These are phyloP conservation scores for Bombus affinis DNA, from an alignment of 1,140 invertebrate genomes.

Conservation along the genomic window DNA sequence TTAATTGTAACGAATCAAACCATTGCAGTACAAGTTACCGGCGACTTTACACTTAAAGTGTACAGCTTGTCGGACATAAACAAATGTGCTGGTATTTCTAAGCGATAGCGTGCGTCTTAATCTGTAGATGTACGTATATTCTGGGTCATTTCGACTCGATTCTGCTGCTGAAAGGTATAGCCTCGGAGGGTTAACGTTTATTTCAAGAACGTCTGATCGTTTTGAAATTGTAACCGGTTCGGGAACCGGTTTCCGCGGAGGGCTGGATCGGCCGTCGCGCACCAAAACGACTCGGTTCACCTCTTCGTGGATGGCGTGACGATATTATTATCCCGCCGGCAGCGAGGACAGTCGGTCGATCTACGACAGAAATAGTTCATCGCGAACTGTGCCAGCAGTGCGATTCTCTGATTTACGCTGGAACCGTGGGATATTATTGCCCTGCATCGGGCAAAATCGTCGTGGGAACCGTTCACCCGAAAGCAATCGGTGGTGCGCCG, in stretches of 20 bases:
- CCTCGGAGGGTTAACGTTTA: neutral
- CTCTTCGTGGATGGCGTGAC: slow-evolving; percentile 6
- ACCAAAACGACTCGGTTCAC: neutral
- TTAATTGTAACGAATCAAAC: no score
- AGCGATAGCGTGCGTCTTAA: no score
- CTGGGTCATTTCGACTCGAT: no score
- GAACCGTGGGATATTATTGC: slow-evolving; percentile 18
- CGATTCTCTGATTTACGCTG: slow-evolving; percentile 29
- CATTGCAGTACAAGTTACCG: fast-evolving
- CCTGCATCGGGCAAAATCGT: neutral
- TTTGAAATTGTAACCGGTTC: neutral
- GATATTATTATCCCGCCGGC: slow-evolving; percentile 39
- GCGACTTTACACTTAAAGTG: no score
- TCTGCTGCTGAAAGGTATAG: no score
- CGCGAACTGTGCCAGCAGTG: slow-evolving; percentile 16
- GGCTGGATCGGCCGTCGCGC: neutral
- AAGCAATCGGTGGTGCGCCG: neutral
- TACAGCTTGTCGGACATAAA: no score
- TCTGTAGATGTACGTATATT: no score
- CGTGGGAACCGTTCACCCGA: neutral
- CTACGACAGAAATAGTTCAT: slow-evolving; percentile 39
- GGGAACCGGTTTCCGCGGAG: neutral
- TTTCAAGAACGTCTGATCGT: neutral
- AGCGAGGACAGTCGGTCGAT: slow-evolving; percentile 17
- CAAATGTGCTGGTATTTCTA: no score